These are phyloP conservation scores for Macrosoma leucophasiata DNA, from an alignment of 2,888 invertebrate genomes.

Conservation along the genomic window DNA sequence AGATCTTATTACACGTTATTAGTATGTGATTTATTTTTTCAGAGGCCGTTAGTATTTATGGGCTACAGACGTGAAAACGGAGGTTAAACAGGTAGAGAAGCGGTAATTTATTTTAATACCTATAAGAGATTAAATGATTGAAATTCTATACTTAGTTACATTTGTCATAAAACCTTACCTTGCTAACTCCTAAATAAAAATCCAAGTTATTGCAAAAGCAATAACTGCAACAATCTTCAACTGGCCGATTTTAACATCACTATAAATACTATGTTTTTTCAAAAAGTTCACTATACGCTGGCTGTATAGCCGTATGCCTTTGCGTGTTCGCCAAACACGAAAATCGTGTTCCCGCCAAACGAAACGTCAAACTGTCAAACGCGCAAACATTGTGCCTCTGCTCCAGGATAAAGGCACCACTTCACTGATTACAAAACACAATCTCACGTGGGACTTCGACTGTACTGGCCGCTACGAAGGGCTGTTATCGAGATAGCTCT, in stretches of 20 bases:
- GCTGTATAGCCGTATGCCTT: constrained; percentile 34
- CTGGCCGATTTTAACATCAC: constrained; percentile 58
- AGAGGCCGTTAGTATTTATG: constrained; percentile 55
- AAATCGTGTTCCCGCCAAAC: constrained; percentile 62
- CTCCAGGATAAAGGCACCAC: constrained; percentile 66
- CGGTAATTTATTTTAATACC: no score
- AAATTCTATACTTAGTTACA: no score
- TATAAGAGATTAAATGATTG: no score
- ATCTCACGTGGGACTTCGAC: constrained; percentile 67
- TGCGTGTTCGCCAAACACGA: constrained; percentile 38
- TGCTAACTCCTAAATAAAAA: constrained; percentile 48
- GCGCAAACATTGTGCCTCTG: constrained; percentile 63
- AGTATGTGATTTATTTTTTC: no score
- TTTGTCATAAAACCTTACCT: constrained; percentile 42
- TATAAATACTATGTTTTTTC: constrained; percentile 26
- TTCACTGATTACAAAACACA: constrained; percentile 73
- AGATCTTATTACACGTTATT: constrained; percentile 5
- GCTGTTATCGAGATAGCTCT: constrained; percentile 50
- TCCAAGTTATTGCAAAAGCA: constrained; percentile 69
- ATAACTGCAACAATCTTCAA: constrained; percentile 63
- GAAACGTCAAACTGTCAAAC: constrained; percentile 69
- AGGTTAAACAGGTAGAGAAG: neutral
- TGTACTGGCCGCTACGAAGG: constrained; percentile 54
- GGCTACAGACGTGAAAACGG: constrained; percentile 19
- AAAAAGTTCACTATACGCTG: constrained; percentile 40